A percentile compares a stretch with the other conserved stretches of the same genome.
phyloP scores from a whole-genome alignment of 2,888 invertebrate species.

The Ichneumoninae sp. region DNA sequence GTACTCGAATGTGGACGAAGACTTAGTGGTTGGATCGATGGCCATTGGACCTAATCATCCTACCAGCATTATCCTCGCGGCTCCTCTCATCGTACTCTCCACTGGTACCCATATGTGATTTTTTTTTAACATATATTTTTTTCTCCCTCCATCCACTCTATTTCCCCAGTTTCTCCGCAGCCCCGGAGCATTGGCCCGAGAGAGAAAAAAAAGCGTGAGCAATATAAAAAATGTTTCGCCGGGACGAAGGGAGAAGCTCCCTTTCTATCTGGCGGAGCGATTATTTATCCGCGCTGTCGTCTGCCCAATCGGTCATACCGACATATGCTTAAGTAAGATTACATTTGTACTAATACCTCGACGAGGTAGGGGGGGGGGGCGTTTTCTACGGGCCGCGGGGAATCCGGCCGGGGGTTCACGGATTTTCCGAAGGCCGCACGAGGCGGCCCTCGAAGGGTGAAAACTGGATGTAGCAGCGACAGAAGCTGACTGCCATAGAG shows the following conservation, averaged over 20 bases:
- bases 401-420: slow-evolving; percentile 51
- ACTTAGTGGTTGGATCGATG: slow-evolving; percentile 76
- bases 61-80: slow-evolving; percentile 75
- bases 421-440: slow-evolving; percentile 61
- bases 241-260: slow-evolving; percentile 61
- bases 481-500: slow-evolving; percentile 61
- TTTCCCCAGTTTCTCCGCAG: slow-evolving; percentile 73
- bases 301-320: slow-evolving; percentile 81
- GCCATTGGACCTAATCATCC: slow-evolving; percentile 75
- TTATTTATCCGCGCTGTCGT: slow-evolving; percentile 81
- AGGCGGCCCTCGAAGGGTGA: slow-evolving; percentile 62
- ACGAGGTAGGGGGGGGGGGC: slow-evolving; percentile 51
- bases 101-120: slow-evolving; percentile 79
- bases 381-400: slow-evolving; percentile 22
- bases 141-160: slow-evolving; percentile 29
- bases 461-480: slow-evolving; percentile 56
- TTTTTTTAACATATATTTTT: slow-evolving; percentile 52
- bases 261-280: slow-evolving; percentile 66
- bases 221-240: slow-evolving; percentile 37
- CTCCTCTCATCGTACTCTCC: slow-evolving; percentile 55
- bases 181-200: slow-evolving; percentile 12
- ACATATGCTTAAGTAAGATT: slow-evolving; percentile 84
- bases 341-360: slow-evolving; percentile 82
- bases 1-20: slow-evolving; percentile 61
- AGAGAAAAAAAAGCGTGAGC: slow-evolving; percentile 46